phyloP scores from a whole-genome alignment of 1,140 invertebrate species.

The Trinorchestia longiramus region DNA sequence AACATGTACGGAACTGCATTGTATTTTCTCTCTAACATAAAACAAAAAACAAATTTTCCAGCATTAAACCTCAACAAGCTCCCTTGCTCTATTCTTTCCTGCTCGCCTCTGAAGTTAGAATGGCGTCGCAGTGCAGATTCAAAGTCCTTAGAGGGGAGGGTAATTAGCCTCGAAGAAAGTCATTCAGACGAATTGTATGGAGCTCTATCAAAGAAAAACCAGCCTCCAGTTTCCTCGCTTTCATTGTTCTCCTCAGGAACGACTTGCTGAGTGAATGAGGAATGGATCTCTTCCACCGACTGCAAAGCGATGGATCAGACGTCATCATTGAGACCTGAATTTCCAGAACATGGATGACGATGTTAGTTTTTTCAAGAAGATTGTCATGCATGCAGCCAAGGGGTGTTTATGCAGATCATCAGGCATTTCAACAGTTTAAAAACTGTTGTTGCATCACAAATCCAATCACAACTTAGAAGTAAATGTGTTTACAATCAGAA shows the following conservation, averaged over 20 bases:
- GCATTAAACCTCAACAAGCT: not conserved
- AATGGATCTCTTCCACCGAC: not conserved
- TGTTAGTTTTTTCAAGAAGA: not conserved
- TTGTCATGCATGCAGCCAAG: not conserved
- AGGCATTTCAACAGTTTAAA: not conserved
- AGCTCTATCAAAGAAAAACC: not conserved
- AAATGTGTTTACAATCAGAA: not conserved
- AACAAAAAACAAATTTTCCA: not conserved
- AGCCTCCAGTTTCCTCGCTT: not conserved
- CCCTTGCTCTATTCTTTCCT: not conserved
- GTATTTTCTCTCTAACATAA: not conserved
- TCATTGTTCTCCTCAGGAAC: not conserved
- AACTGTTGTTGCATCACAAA: not conserved
- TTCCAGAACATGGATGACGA: not conserved
- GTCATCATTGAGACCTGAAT: not conserved
- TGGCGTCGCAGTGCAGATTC: not conserved
- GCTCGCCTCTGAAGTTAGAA: not conserved
- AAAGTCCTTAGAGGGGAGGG: not conserved
- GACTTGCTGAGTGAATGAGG: not conserved
- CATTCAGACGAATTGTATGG: slow-evolving; percentile 7
- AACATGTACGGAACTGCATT: not conserved
- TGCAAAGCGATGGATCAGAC: not conserved
- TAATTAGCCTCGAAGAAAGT: slow-evolving; percentile 1
- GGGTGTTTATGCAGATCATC: not conserved
- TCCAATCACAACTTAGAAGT: not conserved